Percentiles rank a stretch among this genome's conserved stretches.
These are phyloP conservation scores for Heterotis niloticus DNA, from an alignment of 2,113 vertebrate species.

Conservation along the genomic window DNA sequence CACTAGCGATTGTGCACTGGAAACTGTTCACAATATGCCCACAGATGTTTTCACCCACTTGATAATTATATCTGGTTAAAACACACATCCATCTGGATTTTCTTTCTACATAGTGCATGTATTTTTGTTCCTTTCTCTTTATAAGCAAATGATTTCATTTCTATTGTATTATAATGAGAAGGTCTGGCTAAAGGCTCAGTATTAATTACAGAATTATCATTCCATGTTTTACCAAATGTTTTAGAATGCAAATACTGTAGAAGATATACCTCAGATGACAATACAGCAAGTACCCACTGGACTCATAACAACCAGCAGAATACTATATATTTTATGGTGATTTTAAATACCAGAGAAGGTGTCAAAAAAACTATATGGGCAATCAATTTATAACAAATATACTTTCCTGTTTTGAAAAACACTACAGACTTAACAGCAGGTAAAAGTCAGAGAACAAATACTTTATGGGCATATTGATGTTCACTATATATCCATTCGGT, in stretches of 20 bases:
- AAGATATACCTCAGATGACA: not conserved
- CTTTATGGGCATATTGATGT: not conserved
- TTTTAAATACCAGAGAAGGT: not conserved
- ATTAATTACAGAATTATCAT: too few species aligned
- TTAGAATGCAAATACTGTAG: not conserved
- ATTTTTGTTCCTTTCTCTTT: not conserved
- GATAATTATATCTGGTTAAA: not conserved
- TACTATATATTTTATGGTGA: not conserved
- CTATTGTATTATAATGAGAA: not conserved
- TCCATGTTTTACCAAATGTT: not conserved
- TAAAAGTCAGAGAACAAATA: not conserved
- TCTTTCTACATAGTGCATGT: not conserved
- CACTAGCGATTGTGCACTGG: not conserved
- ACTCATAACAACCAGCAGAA: not conserved
- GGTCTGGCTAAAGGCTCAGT: too few species aligned
- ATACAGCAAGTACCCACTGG: not conserved
- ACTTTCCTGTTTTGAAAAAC: not conserved
- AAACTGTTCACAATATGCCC: too few species aligned
- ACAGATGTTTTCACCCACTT: too few species aligned
- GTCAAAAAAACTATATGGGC: not conserved
- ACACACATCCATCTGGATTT: not conserved
- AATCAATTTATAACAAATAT: constrained; percentile 10
- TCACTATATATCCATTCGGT: not conserved
- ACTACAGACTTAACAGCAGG: not conserved
- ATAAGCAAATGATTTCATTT: not conserved